Base-by-base conservation (phyloP, 1,140 invertebrate species). In the Dreissena rostriformis region DNA sequence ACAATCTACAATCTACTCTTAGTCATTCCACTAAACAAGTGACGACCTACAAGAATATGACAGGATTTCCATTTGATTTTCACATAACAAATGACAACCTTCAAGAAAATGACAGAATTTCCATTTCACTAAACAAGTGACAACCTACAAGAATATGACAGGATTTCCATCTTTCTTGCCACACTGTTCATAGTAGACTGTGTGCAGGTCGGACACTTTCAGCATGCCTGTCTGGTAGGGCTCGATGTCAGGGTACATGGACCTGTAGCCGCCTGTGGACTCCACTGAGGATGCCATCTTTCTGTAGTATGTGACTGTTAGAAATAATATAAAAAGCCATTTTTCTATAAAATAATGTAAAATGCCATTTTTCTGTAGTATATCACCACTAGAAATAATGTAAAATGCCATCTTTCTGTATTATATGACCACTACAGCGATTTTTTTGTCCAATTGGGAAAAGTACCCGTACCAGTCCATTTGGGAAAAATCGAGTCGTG, bases 161-260 rank as follows among this genome's bases (percentile, higher is more conserved):
- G 93, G 93, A 8, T 92, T 92, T n/a, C 93, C 93, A 52, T 88
- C 84, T 26, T 84, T 86, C 39, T 90, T 92, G 14, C 93, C 93
- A 74, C 85, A 89, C 81, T 93, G 89, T 85, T 93, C 93, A 82
- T 92, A 93, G 68, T 93, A 93, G 12, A 94, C 70, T 19, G 88
- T 73, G 78, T 94, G 93, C 12, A 93, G 29, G 29, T 92, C 89
- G 7, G 92, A 92, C 2, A 93, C 92, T 61, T 88, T 80, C 49
- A 93, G 78, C 66, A 81, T 85, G 1, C 91, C 92, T 39, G 70
- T 85, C 49, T 91, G 86, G 86, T 87, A 93, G 2, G 92, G 89
- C 70, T 93, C 90, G 63, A 91, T 89, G 28, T 89, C 90, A 24
- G 92, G 92, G 49, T 79, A 79, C 52, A 79, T 76, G 29, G 49